phyloP scores from a whole-genome alignment of 2,888 invertebrate genomes.

The Sminthurides aquaticus region DNA sequence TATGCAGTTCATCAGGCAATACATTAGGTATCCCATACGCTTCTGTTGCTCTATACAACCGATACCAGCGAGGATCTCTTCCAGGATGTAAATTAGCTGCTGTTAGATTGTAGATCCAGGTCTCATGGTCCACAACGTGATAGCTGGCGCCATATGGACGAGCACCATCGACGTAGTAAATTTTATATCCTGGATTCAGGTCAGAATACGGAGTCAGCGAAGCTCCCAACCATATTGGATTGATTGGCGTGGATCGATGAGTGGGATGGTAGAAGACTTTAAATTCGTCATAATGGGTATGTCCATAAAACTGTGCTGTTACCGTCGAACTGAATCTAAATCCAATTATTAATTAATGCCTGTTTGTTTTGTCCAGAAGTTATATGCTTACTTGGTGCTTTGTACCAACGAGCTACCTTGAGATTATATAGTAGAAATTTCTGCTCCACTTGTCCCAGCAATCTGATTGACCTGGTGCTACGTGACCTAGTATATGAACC shows the following conservation, averaged over 20 bases:
- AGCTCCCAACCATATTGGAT: conserved; percentile 53
- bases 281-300: conserved; percentile 69
- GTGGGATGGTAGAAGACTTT: conserved; percentile 58
- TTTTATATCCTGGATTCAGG: conserved; percentile 73
- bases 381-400: neutral
- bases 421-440: conserved; percentile 62
- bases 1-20: conserved; percentile 56
- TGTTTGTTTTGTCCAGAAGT: neutral
- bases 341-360: too few species aligned
- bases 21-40: conserved; percentile 58
- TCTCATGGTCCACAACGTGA: conserved; percentile 34
- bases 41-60: conserved; percentile 63
- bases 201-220: conserved; percentile 66
- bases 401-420: conserved; percentile 51
- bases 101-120: conserved; percentile 63
- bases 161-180: conserved; percentile 60
- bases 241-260: conserved; percentile 19
- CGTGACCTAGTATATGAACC: conserved; percentile 73
- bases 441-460: conserved; percentile 64
- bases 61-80: conserved; percentile 59
- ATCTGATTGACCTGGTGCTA: conserved; percentile 64
- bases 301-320: conserved; percentile 73
- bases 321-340: conserved; percentile 62
- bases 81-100: conserved; percentile 59
- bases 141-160: conserved; percentile 42